Conservation (phyloP, 2,113 vertebrate species). For the Hypanus sabinus region DNA sequence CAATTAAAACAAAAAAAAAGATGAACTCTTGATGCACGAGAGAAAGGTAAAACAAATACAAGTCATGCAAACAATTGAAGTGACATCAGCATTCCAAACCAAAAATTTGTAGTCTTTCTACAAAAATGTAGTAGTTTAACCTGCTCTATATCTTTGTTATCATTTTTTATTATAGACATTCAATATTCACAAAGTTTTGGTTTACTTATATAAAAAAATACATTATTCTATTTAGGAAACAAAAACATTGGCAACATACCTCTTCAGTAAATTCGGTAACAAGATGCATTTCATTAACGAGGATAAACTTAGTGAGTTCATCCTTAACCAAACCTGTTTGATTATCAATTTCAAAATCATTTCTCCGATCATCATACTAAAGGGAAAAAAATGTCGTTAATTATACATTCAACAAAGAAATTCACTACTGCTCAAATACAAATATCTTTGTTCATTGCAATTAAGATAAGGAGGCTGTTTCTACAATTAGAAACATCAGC, state of each 20-base stretch:
- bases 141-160: neutral
- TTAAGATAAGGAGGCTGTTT: neutral
- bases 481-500: neutral
- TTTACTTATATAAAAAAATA: neutral
- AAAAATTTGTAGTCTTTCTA: too few relatives aligned
- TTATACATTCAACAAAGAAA: neutral
- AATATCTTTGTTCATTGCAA: neutral
- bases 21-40: too few relatives aligned
- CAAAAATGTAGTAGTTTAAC: neutral
- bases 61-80: too few relatives aligned
- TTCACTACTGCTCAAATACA: neutral
- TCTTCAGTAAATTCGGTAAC: slow-evolving; percentile 68
- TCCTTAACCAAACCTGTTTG: slow-evolving; percentile 54
- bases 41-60: too few relatives aligned
- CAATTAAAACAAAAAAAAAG: too few relatives aligned
- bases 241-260: slow-evolving; percentile 50
- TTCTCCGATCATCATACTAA: slow-evolving; percentile 72
- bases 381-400: fast-evolving
- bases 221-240: neutral
- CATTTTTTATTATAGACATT: neutral
- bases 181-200: neutral
- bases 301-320: slow-evolving; percentile 61
- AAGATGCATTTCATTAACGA: slow-evolving; percentile 65
- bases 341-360: slow-evolving; percentile 57
- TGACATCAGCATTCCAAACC: too few relatives aligned